These are phyloP conservation scores for Podarcis raffonei DNA, from an alignment of 2,113 vertebrate species.

Conservation along the genomic window DNA sequence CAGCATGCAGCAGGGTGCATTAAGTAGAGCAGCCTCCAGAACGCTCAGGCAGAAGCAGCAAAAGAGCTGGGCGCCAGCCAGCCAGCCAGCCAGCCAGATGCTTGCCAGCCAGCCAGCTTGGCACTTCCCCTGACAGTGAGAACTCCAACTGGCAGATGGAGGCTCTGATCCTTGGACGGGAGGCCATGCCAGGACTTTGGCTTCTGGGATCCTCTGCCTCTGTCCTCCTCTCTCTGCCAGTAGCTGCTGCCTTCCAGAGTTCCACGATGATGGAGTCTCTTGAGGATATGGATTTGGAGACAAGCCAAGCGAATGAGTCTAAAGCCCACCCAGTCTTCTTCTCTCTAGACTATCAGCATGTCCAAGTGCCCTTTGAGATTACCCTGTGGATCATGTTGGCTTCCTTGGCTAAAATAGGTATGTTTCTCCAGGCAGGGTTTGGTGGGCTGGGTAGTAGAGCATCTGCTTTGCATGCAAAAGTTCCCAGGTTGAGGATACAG, in stretches of 20 bases:
- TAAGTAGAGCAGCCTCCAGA: background rate
- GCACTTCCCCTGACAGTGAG: rapidly evolving
- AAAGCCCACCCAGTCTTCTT: constrained; percentile 69
- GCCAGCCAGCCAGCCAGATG: background rate
- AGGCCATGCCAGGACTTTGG: background rate
- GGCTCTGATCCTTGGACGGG: background rate
- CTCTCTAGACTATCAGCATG: constrained; percentile 83
- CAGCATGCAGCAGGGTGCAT: background rate
- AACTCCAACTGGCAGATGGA: background rate
- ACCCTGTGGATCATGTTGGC: constrained; percentile 87
- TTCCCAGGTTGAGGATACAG: background rate
- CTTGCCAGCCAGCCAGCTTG: rapidly evolving
- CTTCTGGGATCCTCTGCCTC: constrained; percentile 36
- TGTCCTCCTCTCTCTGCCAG: background rate
- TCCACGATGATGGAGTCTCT: background rate
- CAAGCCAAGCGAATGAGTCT: constrained; percentile 50
- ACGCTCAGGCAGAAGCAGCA: rapidly evolving
- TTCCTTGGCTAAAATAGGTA: constrained; percentile 86
- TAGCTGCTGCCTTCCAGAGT: background rate
- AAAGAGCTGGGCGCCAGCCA: rapidly evolving
- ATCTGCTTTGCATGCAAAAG: background rate
- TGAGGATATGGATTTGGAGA: background rate
- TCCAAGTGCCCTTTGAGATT: constrained; percentile 85
- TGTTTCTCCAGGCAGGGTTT: constrained; percentile 16
- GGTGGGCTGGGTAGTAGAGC: background rate